A percentile compares a stretch with the other conserved stretches of the same genome.
Conservation (phyloP, 2,888 invertebrate species). For the Temnothorax unifasciatus region DNA sequence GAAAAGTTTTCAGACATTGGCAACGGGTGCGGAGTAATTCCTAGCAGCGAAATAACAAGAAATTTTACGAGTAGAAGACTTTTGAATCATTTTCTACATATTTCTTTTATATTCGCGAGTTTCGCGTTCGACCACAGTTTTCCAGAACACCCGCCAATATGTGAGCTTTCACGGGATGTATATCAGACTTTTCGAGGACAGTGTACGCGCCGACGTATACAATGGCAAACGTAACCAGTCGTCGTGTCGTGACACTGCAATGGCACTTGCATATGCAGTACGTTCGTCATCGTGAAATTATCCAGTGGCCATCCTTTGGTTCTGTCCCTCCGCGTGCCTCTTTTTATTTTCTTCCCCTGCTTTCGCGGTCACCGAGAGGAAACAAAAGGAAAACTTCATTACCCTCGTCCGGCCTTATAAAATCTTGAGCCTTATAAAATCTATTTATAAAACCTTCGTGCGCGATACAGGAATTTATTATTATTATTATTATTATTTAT, state of each 20-base stretch:
- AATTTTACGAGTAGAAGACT: neutral
- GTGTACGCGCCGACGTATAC: constrained; percentile 46
- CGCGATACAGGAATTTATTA: neutral
- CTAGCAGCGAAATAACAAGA: neutral
- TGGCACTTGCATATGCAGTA: constrained; percentile 69
- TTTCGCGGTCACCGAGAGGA: neutral
- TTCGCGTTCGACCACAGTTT: neutral
- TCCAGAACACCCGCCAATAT: neutral
- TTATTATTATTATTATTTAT: constrained; percentile 6
- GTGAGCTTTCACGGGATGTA: neutral
- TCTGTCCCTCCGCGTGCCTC: constrained; percentile 7
- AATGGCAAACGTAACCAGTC: constrained; percentile 44
- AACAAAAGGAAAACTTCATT: constrained; percentile 48
- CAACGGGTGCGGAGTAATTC: neutral
- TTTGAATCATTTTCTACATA: neutral
- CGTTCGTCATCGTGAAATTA: constrained; percentile 71
- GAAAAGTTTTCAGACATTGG: constrained; percentile 1
- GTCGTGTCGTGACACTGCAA: constrained; percentile 61
- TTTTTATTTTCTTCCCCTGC: constrained; percentile 2
- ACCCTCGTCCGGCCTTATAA: constrained; percentile 41
- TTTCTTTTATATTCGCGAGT: neutral
- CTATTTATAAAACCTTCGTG: neutral
- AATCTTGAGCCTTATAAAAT: neutral
- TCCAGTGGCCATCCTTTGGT: constrained; percentile 63
- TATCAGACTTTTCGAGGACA: constrained; percentile 20